Evolutionary conservation across 2,113 vertebrate species (phyloP).

Genomic region (Ctenomys sociabilis): DNA sequence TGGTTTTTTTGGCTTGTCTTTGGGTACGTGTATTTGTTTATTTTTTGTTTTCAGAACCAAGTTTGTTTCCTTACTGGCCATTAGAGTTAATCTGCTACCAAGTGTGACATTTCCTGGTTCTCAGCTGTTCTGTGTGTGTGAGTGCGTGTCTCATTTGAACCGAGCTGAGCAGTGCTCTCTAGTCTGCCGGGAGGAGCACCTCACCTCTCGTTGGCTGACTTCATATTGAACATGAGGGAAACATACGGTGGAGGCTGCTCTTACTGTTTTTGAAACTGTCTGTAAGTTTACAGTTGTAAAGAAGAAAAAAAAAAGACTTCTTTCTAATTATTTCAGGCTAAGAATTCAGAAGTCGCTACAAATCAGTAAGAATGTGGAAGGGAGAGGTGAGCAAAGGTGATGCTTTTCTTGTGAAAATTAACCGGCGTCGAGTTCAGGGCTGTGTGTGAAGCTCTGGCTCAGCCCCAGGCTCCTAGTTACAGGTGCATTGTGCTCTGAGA

Average conservation of each 20-base stretch:
- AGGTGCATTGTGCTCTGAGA: conserved; percentile 47
- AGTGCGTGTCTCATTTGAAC: not conserved
- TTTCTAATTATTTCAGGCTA: not conserved
- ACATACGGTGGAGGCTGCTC: not conserved
- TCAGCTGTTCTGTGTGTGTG: not conserved
- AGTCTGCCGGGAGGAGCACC: rapidly evolving
- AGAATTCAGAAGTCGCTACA: not conserved
- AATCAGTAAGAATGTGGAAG: not conserved
- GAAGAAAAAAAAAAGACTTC: not conserved
- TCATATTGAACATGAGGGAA: not conserved
- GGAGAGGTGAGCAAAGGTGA: not conserved
- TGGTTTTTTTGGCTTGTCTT: not conserved
- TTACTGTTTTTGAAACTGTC: not conserved
- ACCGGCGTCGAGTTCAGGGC: not conserved
- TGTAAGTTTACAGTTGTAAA: conserved; percentile 35
- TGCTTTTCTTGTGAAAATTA: not conserved
- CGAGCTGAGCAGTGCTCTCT: not conserved
- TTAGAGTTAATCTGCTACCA: not conserved
- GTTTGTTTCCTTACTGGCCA: not conserved
- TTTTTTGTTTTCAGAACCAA: not conserved
- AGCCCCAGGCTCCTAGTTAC: not conserved
- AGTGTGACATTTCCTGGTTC: not conserved
- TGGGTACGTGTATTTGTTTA: not conserved
- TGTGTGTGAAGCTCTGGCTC: not conserved
- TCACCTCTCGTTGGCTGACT: not conserved